Conservation (phyloP, 1,140 invertebrate genomes). For the Nasonia giraulti region DNA sequence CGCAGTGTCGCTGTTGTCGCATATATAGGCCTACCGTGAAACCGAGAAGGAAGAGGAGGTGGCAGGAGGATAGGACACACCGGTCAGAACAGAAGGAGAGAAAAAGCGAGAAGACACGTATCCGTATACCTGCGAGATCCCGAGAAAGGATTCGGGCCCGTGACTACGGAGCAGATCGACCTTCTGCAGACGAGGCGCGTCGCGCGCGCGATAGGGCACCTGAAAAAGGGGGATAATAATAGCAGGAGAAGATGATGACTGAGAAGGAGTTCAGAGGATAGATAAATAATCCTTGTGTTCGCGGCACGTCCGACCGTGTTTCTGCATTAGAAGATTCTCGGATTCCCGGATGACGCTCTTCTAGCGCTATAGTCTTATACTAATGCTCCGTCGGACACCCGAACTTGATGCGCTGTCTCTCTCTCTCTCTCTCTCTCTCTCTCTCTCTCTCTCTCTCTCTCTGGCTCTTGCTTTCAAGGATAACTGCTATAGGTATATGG, state of each 20-base stretch:
- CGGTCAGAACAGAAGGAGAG: neutral
- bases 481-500: constrained; percentile 65
- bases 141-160: constrained; percentile 37
- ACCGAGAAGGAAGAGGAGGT: constrained; percentile 3
- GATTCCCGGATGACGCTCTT: constrained; percentile 26
- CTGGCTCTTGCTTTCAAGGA: constrained; percentile 62
- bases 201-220: neutral
- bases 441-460: constrained; percentile 7
- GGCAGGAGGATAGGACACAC: neutral
- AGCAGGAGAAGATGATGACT: neutral
- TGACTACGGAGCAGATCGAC: neutral
- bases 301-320: constrained; percentile 13
- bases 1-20: constrained; percentile 18
- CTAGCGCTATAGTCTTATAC: neutral
- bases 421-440: neutral
- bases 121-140: constrained; percentile 32
- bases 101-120: constrained; percentile 30
- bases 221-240: constrained; percentile 22
- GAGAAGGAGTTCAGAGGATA: neutral
- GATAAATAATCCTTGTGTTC: constrained; percentile 29
- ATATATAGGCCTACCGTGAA: neutral
- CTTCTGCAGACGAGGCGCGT: neutral
- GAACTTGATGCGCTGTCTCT: constrained; percentile 10
- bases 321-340: constrained; percentile 29
- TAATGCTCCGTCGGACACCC: neutral